phyloP scores from a whole-genome alignment of 2,797 vertebrate species.

The Lindbergichthys nudifrons region DNA sequence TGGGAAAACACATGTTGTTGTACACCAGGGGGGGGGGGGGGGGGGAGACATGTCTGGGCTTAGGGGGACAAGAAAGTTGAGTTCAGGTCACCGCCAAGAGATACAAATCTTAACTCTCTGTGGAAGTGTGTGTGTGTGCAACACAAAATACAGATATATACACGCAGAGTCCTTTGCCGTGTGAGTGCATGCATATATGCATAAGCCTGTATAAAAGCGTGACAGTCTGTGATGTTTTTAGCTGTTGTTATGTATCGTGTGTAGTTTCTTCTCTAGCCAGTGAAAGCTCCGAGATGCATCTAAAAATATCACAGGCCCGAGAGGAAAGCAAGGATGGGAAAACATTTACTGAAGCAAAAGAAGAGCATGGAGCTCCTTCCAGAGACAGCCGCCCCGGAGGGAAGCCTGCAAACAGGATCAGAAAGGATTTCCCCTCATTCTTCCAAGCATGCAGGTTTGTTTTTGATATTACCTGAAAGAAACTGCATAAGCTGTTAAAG shows the following conservation, averaged over 20 bases:
- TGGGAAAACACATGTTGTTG: slow-evolving; percentile 76
- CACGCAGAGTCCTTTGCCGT: background rate
- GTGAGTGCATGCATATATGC: slow-evolving; percentile 23
- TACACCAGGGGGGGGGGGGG: background rate
- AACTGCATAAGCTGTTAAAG: background rate
- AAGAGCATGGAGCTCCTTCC: slow-evolving; percentile 32
- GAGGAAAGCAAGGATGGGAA: slow-evolving; percentile 68
- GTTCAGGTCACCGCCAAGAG: slow-evolving; percentile 44
- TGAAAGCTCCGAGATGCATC: slow-evolving; percentile 55
- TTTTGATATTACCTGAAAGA: background rate
- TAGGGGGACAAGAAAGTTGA: slow-evolving; percentile 50
- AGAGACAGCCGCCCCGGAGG: slow-evolving; percentile 19
- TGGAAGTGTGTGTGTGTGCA: background rate
- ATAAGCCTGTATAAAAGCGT: slow-evolving; percentile 15
- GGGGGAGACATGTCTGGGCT: slow-evolving; percentile 30
- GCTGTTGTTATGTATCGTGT: slow-evolving; percentile 26
- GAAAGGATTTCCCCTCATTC: slow-evolving; percentile 26
- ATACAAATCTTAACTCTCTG: slow-evolving; percentile 22
- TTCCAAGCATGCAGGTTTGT: background rate
- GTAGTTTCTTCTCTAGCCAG: slow-evolving; percentile 40
- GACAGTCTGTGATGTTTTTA: slow-evolving; percentile 38
- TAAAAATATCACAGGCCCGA: slow-evolving; percentile 67
- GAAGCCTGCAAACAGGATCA: slow-evolving; percentile 27
- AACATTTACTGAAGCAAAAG: slow-evolving; percentile 48
- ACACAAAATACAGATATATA: background rate